Evolutionary conservation across 1,140 invertebrate species (phyloP), one percentile per base, ranked within the genome.

Genomic region (Drosophila arizonae): DNA sequence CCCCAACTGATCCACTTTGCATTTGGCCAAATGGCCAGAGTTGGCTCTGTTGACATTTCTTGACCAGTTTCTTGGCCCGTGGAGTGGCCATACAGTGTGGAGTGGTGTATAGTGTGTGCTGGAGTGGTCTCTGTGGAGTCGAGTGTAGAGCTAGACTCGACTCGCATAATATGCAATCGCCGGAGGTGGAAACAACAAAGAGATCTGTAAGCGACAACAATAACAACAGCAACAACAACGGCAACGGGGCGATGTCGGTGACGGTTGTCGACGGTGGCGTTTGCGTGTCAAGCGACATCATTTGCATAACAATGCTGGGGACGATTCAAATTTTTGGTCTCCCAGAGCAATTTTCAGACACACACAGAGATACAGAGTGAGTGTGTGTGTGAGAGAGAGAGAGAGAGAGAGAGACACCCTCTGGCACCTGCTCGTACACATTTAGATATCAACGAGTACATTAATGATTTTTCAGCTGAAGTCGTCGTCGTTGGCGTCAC

Each of bases 261-360:
- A 51, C 56, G 65, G 60, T 52, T 58, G 51, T 62, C 66, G 62
- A 72, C 68, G 66, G 66, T 75, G 74, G 63, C 75, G 81, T 75
- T 88, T 89, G 85, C 85, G 85, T 88, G 85, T 81, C 86, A 80
- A 88, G 85, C 77, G 80, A 81, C 79, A 81, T 89, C 77, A 88
- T 88, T 88, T 88, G 86, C 84, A 88, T 88, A 88, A 88, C 84
- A 88, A 88, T 88, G 85, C 84, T 87, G 82, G 82, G 79, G 82
- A 88, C 85, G 84, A 88, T 88, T 87, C 76, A 81, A 81, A 86
- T 86, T 86, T 87, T 87, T 87, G 82, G 79, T 87, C 82, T 87
- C 79, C 82, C 81, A 86, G 81, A 86, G 81, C 78, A 86, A 86
- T 86, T 86, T 86, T 81, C 78, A 86, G 60, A 72, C 51, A 65